phyloP scores from a whole-genome alignment of 2,113 vertebrate genomes.

The Colinus virginianus region DNA sequence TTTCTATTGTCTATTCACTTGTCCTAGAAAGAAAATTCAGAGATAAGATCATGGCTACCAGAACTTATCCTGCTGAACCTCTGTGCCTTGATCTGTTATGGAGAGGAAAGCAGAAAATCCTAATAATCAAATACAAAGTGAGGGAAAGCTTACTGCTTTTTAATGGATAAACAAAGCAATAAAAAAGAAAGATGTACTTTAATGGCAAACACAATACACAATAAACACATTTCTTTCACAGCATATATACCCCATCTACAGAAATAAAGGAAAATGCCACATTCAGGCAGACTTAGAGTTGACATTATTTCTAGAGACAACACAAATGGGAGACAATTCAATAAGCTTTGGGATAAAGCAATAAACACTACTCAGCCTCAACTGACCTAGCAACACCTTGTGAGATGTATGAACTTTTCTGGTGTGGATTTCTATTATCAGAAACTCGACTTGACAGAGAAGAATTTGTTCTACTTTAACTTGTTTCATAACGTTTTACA shows the following conservation, averaged over 20 bases:
- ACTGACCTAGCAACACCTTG: background rate
- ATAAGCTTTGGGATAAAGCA: background rate
- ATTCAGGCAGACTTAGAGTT: background rate
- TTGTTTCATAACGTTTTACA: background rate
- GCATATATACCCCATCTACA: background rate
- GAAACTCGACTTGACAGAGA: background rate
- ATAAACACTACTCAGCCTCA: background rate
- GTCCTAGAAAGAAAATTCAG: background rate
- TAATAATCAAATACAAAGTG: background rate
- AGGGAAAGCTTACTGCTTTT: background rate
- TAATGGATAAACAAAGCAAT: constrained; percentile 34
- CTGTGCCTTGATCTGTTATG: background rate
- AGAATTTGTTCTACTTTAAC: background rate
- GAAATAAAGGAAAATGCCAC: background rate
- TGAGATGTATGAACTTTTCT: background rate
- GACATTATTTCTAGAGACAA: background rate
- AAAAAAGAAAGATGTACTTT: background rate
- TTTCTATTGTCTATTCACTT: background rate
- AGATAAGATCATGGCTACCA: background rate
- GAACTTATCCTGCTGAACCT: background rate
- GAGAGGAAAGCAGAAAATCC: background rate
- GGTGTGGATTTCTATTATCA: background rate
- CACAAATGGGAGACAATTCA: background rate
- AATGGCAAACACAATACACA: background rate
- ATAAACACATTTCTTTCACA: background rate